phyloP scores from a whole-genome alignment of 2,113 vertebrate genomes.

The Puntigrus tetrazona region DNA sequence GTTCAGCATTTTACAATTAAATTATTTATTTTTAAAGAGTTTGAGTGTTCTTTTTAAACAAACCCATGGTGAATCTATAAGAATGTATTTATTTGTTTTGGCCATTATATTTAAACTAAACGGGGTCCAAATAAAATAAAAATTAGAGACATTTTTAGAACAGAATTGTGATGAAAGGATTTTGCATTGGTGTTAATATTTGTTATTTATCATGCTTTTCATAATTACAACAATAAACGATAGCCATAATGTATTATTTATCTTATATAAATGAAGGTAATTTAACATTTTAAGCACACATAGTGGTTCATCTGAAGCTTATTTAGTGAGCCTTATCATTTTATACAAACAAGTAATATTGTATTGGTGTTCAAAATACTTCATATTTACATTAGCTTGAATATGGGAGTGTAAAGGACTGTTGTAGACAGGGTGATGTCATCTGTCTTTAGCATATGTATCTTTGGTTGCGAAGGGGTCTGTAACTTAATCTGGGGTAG shows the following conservation, averaged over 20 bases:
- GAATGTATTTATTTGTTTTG: background rate
- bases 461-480: background rate
- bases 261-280: background rate
- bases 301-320: background rate
- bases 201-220: background rate
- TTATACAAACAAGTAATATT: background rate
- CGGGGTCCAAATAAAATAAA: background rate
- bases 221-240: background rate
- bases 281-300: background rate
- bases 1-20: constrained; percentile 20
- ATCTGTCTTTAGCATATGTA: background rate
- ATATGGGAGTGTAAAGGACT: background rate
- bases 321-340: background rate
- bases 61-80: too few relatives aligned
- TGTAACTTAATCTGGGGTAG: constrained; percentile 1
- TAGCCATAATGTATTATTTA: background rate
- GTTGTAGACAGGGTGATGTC: background rate
- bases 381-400: background rate
- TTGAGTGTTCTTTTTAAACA: background rate
- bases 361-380: background rate
- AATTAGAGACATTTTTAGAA: background rate
- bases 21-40: constrained; percentile 9
- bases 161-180: background rate
- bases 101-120: background rate
- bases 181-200: background rate